Conservation (phyloP, 2,113 vertebrate species). For the Oncorhynchus clarkii region DNA sequence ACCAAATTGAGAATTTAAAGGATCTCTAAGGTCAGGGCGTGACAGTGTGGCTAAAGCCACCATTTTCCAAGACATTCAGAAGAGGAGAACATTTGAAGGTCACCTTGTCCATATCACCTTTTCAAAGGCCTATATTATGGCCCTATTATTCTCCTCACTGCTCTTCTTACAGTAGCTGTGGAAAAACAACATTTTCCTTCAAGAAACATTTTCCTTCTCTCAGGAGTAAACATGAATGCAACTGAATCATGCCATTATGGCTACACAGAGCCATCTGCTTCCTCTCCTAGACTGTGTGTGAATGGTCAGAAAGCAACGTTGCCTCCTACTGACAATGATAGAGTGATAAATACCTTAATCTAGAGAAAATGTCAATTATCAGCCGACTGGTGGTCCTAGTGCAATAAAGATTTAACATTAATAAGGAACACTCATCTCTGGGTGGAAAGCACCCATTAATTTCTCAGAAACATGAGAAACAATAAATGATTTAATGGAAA, state of each 20-base stretch:
- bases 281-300: slow-evolving; percentile 70
- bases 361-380: slow-evolving; percentile 81
- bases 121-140: slow-evolving; percentile 52
- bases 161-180: slow-evolving; percentile 52
- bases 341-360: slow-evolving; percentile 82
- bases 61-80: slow-evolving; percentile 31
- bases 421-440: slow-evolving; percentile 80
- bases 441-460: slow-evolving; percentile 78
- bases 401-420: slow-evolving; percentile 84
- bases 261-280: slow-evolving; percentile 64
- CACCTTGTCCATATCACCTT: slow-evolving; percentile 53
- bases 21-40: too few relatives aligned
- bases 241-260: slow-evolving; percentile 22
- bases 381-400: slow-evolving; percentile 76
- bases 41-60: slow-evolving; percentile 23
- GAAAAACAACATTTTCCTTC: slow-evolving; percentile 57
- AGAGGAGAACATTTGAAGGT: slow-evolving; percentile 54
- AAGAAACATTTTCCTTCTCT: background rate
- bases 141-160: slow-evolving; percentile 48
- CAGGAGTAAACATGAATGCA: slow-evolving; percentile 51
- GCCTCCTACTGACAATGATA: slow-evolving; percentile 79
- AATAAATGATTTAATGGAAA: slow-evolving; percentile 62
- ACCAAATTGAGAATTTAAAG: too few relatives aligned
- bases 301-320: slow-evolving; percentile 75
- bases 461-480: slow-evolving; percentile 68